Percentiles rank a stretch among this genome's conserved stretches.
These are phyloP conservation scores for Resseliella maxima DNA, from an alignment of 2,888 invertebrate genomes.

Conservation along the genomic window DNA sequence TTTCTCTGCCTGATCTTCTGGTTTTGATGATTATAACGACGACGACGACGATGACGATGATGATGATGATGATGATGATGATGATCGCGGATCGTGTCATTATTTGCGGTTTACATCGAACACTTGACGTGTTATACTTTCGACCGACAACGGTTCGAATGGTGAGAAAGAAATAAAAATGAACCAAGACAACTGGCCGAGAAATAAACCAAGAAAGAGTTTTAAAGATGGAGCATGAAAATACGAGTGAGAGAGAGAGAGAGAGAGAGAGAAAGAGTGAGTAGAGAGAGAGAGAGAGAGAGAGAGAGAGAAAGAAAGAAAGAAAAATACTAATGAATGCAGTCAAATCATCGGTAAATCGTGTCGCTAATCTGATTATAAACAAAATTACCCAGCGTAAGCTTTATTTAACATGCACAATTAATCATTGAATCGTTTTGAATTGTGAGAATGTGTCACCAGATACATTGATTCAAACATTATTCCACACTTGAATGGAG, in stretches of 20 bases:
- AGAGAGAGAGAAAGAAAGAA: not conserved
- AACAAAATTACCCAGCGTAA: slow-evolving; percentile 29
- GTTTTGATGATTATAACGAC: not conserved
- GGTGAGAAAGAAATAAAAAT: not conserved
- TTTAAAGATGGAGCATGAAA: too few species aligned
- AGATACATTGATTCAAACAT: not conserved
- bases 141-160: not conserved
- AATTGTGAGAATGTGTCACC: not conserved
- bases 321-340: not conserved
- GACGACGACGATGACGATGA: not conserved
- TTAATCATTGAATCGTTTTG: not conserved
- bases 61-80: too few species aligned
- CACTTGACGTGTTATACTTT: slow-evolving; percentile 28
- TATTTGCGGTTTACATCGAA: not conserved
- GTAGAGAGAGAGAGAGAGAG: not conserved
- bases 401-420: slow-evolving; percentile 42
- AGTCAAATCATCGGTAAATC: slow-evolving; percentile 49
- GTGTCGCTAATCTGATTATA: slow-evolving; percentile 16
- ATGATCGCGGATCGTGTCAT: too few species aligned
- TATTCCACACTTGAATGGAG: too few species aligned
- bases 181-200: too few species aligned
- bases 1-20: not conserved
- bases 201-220: too few species aligned
- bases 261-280: not conserved
- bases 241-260: too few species aligned